Conservation (phyloP, 2,888 invertebrate genomes). For the Monochamus alternatus region DNA sequence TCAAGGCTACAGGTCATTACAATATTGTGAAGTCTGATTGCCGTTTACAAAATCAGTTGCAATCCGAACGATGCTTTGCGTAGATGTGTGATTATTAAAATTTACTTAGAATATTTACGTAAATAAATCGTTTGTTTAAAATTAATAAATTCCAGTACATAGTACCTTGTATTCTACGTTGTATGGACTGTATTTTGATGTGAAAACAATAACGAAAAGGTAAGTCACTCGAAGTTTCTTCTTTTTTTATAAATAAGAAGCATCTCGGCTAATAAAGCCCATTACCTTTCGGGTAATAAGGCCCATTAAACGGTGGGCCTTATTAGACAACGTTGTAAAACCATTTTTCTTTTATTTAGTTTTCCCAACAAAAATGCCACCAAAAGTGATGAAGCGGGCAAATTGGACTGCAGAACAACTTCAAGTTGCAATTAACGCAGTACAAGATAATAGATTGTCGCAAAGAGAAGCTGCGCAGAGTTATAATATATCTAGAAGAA, state of each 20-base stretch:
- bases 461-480: not conserved
- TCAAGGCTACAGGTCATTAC: too few relatives aligned
- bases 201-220: not conserved
- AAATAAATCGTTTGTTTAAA: too few relatives aligned
- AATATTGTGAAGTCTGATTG: too few relatives aligned
- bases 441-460: not conserved
- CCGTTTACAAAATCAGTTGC: too few relatives aligned
- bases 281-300: not conserved
- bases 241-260: not conserved
- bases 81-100: too few relatives aligned
- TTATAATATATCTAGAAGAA: not conserved
- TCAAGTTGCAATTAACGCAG: not conserved
- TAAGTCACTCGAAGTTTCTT: not conserved
- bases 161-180: not conserved
- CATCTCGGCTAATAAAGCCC: not conserved
- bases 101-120: too few relatives aligned
- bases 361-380: conserved; percentile 6
- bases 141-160: too few relatives aligned
- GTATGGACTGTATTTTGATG: not conserved
- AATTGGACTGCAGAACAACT: conserved; percentile 33
- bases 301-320: not conserved
- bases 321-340: not conserved
- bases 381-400: conserved; percentile 36
- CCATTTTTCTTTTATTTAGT: not conserved
- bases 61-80: too few relatives aligned